These are phyloP conservation scores for Crossaster papposus DNA, from an alignment of 53 echinoderm and acorn worm species.

Conservation along the genomic window DNA sequence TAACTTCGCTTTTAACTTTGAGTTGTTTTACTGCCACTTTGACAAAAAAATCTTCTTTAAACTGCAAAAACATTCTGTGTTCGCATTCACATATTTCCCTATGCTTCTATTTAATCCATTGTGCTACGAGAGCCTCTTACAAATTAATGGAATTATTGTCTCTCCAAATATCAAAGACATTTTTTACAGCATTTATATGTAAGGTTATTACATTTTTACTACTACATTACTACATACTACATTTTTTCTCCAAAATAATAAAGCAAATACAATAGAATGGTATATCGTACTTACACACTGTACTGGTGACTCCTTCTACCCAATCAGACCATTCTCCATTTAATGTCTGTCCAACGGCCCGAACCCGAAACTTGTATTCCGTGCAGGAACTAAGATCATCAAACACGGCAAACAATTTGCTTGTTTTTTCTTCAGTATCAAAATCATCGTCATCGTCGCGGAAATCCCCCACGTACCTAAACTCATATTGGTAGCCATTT, in stretches of 20 bases:
- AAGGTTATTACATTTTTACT: no score
- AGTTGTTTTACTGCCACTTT: no score
- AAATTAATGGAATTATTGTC: no score
- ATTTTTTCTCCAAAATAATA: background rate
- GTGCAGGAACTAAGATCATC: slow-evolving; percentile 31
- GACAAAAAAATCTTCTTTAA: no score
- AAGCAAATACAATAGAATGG: background rate
- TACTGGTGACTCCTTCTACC: slow-evolving; percentile 20
- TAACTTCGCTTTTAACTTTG: no score
- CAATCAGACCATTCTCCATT: slow-evolving; percentile 24
- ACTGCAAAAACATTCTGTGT: no score
- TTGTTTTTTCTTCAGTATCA: background rate
- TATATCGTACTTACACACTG: slow-evolving; percentile 25
- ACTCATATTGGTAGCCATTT: slow-evolving; percentile 3
- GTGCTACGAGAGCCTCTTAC: no score
- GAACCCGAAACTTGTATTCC: slow-evolving; percentile 53
- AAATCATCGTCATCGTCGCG: background rate
- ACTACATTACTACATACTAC: no score
- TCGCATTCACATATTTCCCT: no score
- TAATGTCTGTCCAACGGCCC: slow-evolving; percentile 21
- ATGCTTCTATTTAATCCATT: no score
- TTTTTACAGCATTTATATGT: no score
- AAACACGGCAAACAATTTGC: background rate
- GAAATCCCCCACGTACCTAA: background rate
- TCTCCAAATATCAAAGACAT: no score